These are phyloP conservation scores for Metellina segmentata DNA, from an alignment of 2,888 invertebrate genomes.

Conservation along the genomic window DNA sequence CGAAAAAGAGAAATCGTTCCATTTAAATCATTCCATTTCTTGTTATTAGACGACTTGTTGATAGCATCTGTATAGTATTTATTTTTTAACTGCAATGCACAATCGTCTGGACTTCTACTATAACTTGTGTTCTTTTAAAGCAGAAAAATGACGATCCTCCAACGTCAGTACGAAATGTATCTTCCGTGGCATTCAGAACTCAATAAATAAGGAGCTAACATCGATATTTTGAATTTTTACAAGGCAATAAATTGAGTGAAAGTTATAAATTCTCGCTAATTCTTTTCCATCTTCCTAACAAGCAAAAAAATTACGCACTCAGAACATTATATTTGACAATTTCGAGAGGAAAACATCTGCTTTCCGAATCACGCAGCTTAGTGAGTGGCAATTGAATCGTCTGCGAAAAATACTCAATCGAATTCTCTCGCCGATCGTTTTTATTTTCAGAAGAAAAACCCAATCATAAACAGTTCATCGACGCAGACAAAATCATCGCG, in stretches of 20 bases:
- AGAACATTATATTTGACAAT: neutral
- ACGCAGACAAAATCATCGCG: conserved; percentile 11
- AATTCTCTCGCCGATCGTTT: neutral
- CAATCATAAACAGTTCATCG: conserved; percentile 46
- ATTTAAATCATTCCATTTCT: too few species aligned
- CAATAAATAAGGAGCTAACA: too few species aligned
- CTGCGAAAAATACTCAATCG: neutral
- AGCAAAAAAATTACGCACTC: neutral
- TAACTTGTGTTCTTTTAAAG: too few species aligned
- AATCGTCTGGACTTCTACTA: too few species aligned
- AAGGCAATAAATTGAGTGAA: neutral
- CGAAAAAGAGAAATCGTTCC: too few species aligned
- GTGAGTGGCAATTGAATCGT: neutral
- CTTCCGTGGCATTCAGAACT: too few species aligned
- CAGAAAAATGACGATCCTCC: too few species aligned
- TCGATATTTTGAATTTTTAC: neutral
- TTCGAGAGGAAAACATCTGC: neutral
- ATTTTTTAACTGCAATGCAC: too few species aligned
- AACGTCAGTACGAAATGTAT: too few species aligned
- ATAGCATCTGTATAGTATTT: too few species aligned
- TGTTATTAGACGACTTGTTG: too few species aligned
- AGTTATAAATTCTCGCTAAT: neutral
- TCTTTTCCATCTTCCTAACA: neutral
- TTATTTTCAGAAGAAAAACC: neutral
- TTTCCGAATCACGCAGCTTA: neutral